Base-by-base conservation (phyloP, 2,888 invertebrate genomes). In the Cephus rjabovi region DNA sequence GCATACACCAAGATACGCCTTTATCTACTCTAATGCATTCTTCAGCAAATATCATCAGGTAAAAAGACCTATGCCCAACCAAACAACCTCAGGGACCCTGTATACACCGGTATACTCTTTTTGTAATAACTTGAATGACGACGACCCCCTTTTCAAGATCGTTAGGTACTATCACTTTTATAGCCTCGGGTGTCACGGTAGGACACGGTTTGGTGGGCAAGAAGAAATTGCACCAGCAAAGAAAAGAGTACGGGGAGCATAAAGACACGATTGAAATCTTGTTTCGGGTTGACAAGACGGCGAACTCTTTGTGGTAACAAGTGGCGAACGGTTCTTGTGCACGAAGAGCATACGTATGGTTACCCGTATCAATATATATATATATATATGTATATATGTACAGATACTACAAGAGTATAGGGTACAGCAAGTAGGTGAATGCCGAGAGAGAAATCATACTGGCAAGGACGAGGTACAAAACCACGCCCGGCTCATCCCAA, bases 371-470 rank as follows among this genome's bases (percentile, higher is more conserved):
- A 40, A 75, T 76, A 77, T 56, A 75, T 75, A 12, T 73, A 56
- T 31, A 34, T 70, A 75, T 70, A 37, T 73, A 73, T 76, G 73
- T 70, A 75, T 37, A 69, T 68, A 31, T 75, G 74, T 71, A 73
- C 12, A 11, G 34, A 76, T 69, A 75, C 75, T 69, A 79, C 23
- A 56, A 9, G 9, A 74, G 74, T 76, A 79, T 69, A 73, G 69
- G 69, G 75, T 75, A 69, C 77, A 30, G 71, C 33, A 77, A 77
- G 77, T 82, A 83, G 79, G 87, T 87, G 87, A 90, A 90, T 89
- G 90, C 84, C 88, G 88, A 86, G 89, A 89, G 89, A 90, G 90
- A 91, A 91, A 89, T 90, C 90, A 90, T 90, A 90, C 89, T 86
- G 80, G 87, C 91, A 90, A 91, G 90, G 90, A 89, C 91, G 90